A percentile compares a stretch with the other conserved stretches of the same genome.
phyloP scores from a whole-genome alignment of 2,113 vertebrate species.

The Oncorhynchus nerka region DNA sequence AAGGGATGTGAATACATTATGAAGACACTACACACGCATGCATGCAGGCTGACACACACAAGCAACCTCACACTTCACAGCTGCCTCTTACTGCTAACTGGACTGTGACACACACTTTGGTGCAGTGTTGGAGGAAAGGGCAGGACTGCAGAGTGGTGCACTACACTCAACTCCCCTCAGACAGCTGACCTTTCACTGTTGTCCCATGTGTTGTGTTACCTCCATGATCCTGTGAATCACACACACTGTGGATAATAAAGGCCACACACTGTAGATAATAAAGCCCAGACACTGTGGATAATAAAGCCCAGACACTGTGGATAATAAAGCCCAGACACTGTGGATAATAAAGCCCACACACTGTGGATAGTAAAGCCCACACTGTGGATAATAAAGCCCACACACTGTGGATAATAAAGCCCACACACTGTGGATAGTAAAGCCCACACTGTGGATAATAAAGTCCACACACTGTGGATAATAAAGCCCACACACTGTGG shows the following conservation, averaged over 20 bases:
- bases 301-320: background rate
- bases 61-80: background rate
- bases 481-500: background rate
- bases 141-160: constrained; percentile 9
- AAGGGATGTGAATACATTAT: too few relatives aligned
- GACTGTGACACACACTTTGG: background rate
- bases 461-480: too few relatives aligned
- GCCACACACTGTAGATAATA: background rate
- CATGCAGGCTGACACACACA: background rate
- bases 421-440: background rate
- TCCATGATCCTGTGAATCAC: constrained; percentile 16
- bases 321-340: too few relatives aligned
- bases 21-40: background rate
- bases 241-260: background rate
- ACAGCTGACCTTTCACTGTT: constrained; percentile 52
- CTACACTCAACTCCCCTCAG: constrained; percentile 19
- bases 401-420: background rate
- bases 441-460: background rate
- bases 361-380: too few relatives aligned
- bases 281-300: too few relatives aligned
- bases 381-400: background rate
- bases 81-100: background rate
- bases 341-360: background rate
- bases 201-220: constrained; percentile 23
- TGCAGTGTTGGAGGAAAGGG: constrained; percentile 10